Evolutionary conservation across 2,113 vertebrate species (phyloP), one percentile per base, ranked within the genome.

Genomic region (Pteruthius melanotis): DNA sequence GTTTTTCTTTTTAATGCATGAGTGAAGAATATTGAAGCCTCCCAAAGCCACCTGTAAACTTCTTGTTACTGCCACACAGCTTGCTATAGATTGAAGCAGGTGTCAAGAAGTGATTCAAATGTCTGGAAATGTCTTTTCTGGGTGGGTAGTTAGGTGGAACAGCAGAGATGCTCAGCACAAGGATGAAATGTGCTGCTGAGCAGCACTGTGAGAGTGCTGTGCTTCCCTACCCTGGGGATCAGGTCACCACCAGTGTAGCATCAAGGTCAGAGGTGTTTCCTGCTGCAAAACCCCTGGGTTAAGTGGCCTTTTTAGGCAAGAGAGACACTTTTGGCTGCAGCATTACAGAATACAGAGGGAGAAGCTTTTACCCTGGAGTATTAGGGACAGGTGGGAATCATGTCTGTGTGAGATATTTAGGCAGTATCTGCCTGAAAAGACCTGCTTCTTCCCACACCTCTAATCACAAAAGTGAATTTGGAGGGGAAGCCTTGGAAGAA

Each of bases 231-330:
- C 10, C 60, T 53, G 0, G 1, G 18, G 35, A 49, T 49, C n/a
- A n/a, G n/a, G n/a, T n/a, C 13, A 4, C 37, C 10, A 4, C 37
- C 39, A 26, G n/a, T 1, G 2, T 2, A 11, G 6, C 39, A 33
- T 42, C 54, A 30, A 50, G 70, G 35, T 47, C 70, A 80, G 74
- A 80, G 54, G 13, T 65, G 15, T 35, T 54, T 83, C 42, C 27
- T 90, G 50, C 45, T 90, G 33, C 39, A 54, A 57, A 83, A 65
- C 7, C 27, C 39, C 14, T 13, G 63, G 45, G n/a, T 57, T 65
- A 57, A 65, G 40, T 30, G 57, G 18, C 10, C 2, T 3, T 50
- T 93, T 74, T 13, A 42, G 37, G 28, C 4, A 49, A 24, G 16
- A 94, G 22, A 45, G 30, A 10, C 1, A 35, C 2, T 71, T 78